phyloP scores from a whole-genome alignment of 2,113 vertebrate genomes.

The Alligator mississippiensis region DNA sequence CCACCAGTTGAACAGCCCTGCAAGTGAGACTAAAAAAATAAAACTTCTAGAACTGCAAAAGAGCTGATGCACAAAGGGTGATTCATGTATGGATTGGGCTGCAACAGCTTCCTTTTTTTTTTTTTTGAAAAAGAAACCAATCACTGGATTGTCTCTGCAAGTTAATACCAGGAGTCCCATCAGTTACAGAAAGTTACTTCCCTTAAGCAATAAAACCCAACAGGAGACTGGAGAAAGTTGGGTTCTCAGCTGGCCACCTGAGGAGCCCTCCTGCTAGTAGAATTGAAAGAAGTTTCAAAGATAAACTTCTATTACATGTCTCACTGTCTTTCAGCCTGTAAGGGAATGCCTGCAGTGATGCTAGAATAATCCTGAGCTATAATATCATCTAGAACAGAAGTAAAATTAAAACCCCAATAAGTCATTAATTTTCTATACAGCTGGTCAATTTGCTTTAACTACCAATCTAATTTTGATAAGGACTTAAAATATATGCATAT shows the following conservation, averaged over 20 bases:
- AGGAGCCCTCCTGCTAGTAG: not conserved
- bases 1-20: too few species aligned
- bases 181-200: not conserved
- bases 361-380: not conserved
- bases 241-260: not conserved
- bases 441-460: not conserved
- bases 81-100: not conserved
- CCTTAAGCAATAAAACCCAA: not conserved
- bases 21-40: not conserved
- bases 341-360: not conserved
- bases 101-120: not conserved
- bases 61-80: not conserved
- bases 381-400: not conserved
- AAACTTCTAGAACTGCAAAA: not conserved
- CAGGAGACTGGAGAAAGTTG: not conserved
- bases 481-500: not conserved
- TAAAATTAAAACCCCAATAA: not conserved
- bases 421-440: not conserved
- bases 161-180: not conserved
- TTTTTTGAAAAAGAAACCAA: not conserved
- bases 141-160: not conserved
- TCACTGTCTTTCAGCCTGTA: not conserved
- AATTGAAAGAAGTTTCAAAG: not conserved
- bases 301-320: not conserved
- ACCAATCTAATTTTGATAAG: not conserved